phyloP scores from a whole-genome alignment of 2,888 invertebrate genomes.

The Helleia helle region DNA sequence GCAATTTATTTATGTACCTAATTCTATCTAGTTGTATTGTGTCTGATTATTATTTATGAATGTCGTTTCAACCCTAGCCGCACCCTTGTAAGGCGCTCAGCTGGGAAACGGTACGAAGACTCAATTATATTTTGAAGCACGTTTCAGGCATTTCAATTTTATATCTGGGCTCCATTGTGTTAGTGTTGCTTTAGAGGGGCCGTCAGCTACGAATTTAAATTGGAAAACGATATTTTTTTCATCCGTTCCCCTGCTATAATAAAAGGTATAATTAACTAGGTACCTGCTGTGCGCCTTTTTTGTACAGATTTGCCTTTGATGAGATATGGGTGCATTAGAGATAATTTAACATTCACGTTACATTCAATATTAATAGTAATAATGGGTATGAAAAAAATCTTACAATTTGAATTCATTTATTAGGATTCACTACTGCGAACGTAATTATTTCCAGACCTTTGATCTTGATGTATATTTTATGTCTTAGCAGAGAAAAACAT shows the following conservation, averaged over 20 bases:
- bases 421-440: too few relatives aligned
- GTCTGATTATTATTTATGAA: too few relatives aligned
- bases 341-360: too few relatives aligned
- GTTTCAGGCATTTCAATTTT: slow-evolving; percentile 32
- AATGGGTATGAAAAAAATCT: too few relatives aligned
- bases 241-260: slow-evolving; percentile 9
- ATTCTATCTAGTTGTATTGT: too few relatives aligned
- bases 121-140: slow-evolving; percentile 32
- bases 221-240: slow-evolving; percentile 18
- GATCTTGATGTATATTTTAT: too few relatives aligned
- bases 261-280: slow-evolving; percentile 6
- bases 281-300: slow-evolving; percentile 1
- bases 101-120: slow-evolving; percentile 18
- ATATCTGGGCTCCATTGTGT: slow-evolving; percentile 19
- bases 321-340: too few relatives aligned
- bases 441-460: too few relatives aligned
- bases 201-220: slow-evolving; percentile 12
- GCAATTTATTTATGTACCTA: too few relatives aligned
- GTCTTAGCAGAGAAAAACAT: too few relatives aligned
- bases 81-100: slow-evolving; percentile 13
- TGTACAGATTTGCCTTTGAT: slow-evolving; percentile 2
- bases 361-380: too few relatives aligned
- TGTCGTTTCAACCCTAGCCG: slow-evolving; percentile 2
- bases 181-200: neutral
- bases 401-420: too few relatives aligned